A percentile compares a stretch with the other conserved stretches of the same genome.
Conservation (phyloP, 2,888 invertebrate species). For the Leucophora obtusa region DNA sequence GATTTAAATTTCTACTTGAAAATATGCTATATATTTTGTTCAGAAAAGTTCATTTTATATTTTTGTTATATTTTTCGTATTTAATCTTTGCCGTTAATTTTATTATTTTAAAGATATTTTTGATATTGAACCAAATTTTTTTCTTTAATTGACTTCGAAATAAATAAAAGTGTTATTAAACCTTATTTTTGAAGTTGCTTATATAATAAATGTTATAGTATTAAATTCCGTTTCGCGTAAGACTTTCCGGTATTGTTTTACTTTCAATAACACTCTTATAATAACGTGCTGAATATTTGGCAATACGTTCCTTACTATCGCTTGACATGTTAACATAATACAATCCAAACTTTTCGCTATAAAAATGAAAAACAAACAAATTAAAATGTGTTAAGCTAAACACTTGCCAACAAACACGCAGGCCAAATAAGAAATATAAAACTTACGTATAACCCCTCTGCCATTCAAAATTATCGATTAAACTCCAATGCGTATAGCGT, state of each 20-base stretch:
- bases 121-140: too few relatives aligned
- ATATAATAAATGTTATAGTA: background rate
- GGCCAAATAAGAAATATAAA: constrained; percentile 17
- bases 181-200: background rate
- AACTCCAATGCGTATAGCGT: constrained; percentile 72
- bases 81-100: too few relatives aligned
- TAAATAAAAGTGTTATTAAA: too few relatives aligned
- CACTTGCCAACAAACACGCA: constrained; percentile 40
- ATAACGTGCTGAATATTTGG: constrained; percentile 81
- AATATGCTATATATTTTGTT: too few relatives aligned
- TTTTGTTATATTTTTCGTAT: too few relatives aligned
- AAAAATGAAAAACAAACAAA: constrained; percentile 69
- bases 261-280: constrained; percentile 66
- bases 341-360: constrained; percentile 84
- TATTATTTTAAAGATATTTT: too few relatives aligned
- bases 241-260: constrained; percentile 55
- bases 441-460: constrained; percentile 72
- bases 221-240: constrained; percentile 12
- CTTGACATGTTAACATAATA: constrained; percentile 84
- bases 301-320: constrained; percentile 81
- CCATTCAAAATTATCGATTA: constrained; percentile 76
- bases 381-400: constrained; percentile 38
- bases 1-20: too few relatives aligned
- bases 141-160: too few relatives aligned
- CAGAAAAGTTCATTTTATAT: too few relatives aligned